A percentile compares a stretch with the other conserved stretches of the same genome.
phyloP scores from a whole-genome alignment of 2,113 vertebrate genomes.

The Pseudorasbora parva region DNA sequence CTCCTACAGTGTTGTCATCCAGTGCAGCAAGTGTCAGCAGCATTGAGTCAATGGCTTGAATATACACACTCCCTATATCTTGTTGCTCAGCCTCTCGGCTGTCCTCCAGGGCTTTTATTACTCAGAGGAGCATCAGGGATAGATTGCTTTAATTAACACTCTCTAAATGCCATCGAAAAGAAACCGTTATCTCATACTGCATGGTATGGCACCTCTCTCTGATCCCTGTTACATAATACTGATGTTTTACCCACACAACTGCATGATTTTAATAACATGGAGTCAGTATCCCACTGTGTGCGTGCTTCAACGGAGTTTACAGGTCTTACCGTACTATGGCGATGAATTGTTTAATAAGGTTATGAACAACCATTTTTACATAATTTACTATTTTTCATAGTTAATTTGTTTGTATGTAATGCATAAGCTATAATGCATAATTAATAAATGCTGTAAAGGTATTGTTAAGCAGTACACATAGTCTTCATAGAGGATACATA shows the following conservation, averaged over 20 bases:
- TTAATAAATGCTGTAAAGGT: no score
- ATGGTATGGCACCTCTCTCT: slow-evolving; percentile 8
- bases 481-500: no score
- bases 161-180: slow-evolving; percentile 47
- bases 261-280: slow-evolving; percentile 31
- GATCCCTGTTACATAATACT: slow-evolving; percentile 21
- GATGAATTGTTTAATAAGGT: not conserved
- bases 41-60: slow-evolving; percentile 25
- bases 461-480: no score
- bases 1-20: not conserved
- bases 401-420: not conserved
- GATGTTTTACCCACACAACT: slow-evolving; percentile 30
- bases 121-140: slow-evolving; percentile 59
- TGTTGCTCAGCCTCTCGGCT: not conserved
- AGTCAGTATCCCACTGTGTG: not conserved
- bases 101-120: slow-evolving; percentile 56
- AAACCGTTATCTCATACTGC: slow-evolving; percentile 17
- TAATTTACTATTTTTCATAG: not conserved
- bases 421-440: no score
- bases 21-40: slow-evolving; percentile 15
- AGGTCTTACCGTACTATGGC: not conserved
- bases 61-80: slow-evolving; percentile 32
- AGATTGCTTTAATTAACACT: slow-evolving; percentile 56
- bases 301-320: not conserved
- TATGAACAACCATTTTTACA: no score